A percentile compares a stretch with the other conserved stretches of the same genome.
Conservation (phyloP, 2,888 invertebrate genomes). For the Brachyopa scutellaris region DNA sequence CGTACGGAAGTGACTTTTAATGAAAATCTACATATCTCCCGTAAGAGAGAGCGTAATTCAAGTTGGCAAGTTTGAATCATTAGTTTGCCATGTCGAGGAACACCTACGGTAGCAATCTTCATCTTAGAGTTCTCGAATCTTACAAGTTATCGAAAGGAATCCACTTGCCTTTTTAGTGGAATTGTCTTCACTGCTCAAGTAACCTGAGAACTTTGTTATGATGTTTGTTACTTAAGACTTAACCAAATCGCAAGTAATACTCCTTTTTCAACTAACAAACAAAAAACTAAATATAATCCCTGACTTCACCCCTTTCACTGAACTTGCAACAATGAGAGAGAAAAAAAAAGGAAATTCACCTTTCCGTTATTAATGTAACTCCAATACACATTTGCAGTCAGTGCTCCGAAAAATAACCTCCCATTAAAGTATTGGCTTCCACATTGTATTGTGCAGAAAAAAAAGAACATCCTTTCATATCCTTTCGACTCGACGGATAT, state of each 20-base stretch:
- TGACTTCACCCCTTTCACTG: neutral
- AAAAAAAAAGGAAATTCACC: neutral
- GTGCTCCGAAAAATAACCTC: conserved; percentile 44
- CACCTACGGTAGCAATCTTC: no score
- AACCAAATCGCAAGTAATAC: no score
- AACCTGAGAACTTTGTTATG: neutral
- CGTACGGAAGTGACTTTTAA: neutral
- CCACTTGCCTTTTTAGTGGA: no score
- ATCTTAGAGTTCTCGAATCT: no score
- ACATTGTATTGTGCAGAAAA: neutral
- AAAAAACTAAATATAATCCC: no score
- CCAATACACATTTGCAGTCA: conserved; percentile 28
- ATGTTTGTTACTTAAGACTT: neutral
- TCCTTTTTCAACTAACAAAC: neutral
- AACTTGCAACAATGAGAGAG: neutral
- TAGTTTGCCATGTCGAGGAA: no score
- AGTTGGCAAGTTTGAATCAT: no score
- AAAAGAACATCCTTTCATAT: conserved; percentile 36
- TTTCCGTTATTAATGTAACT: neutral
- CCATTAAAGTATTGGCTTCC: conserved; percentile 54
- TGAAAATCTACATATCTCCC: no score
- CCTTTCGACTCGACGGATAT: conserved; percentile 34
- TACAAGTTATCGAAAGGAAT: no score
- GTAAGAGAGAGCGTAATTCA: no score
- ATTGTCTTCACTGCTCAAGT: no score